Base-by-base conservation (phyloP, 1,140 invertebrate species). In the Drosophila takahashii region DNA sequence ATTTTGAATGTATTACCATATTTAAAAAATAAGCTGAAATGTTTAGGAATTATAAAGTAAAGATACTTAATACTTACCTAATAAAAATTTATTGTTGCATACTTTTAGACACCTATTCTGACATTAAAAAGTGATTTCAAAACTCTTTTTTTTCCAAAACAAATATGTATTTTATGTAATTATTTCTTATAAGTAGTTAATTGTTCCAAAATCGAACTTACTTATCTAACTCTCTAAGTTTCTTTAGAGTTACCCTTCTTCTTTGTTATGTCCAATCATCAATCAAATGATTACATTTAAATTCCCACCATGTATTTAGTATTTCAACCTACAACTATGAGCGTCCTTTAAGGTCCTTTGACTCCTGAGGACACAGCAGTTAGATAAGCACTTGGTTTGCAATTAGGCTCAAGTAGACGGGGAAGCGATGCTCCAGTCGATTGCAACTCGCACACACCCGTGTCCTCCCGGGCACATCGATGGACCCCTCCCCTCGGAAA, bases 381-480 rank as follows among this genome's bases (percentile, higher is more conserved):
- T n/a, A n/a, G n/a, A n/a, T 22, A 10, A 56, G 52, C 42, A 70
- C 51, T 71, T 57, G 22, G 26, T 66, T 74, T 76, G 72, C 60
- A 76, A 76, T 76, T 76, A 76, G 72, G 61, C 60, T 66, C 52
- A 57, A 76, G 72, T 47, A 58, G 72, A 50, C 70, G 45, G 42
- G 45, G 29, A 16, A 57, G 7, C 9, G 29, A 32, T 32, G 9
- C 61, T 75, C 36, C 41, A 57, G 34, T 75, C 71, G 36, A 58
- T 76, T 18, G 48, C 26, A 66, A 58, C n/a, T 36, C 26, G 26
- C 60, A 52, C 9, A 15, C 8, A 15, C 36, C 32, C 37, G 27
- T 16, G 26, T 44, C 29, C 26, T 44, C 29, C 26, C 47, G 8
- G 34, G 34, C 29, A 18, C 2, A 18, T 34, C 59, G 22, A 32